Evolutionary conservation across 2,113 vertebrate genomes (phyloP).

Genomic region (Brachyistius frenatus): DNA sequence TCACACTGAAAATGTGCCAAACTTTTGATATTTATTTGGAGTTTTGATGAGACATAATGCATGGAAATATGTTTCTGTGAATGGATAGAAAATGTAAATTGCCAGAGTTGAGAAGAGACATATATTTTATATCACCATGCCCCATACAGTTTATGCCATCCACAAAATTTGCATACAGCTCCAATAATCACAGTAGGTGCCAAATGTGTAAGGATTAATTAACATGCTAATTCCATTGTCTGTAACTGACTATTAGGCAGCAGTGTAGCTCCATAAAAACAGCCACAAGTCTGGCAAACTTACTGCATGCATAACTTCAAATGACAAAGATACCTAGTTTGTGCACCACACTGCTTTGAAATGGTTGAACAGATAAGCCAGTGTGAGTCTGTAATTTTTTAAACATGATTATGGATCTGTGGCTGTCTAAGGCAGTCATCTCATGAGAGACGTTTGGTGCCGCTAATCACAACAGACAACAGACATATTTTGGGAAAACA

Average conservation of each 20-base stretch:
- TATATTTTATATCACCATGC: background rate
- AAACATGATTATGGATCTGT: constrained; percentile 9
- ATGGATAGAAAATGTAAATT: constrained; percentile 2
- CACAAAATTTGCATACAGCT: constrained; percentile 31
- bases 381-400: constrained; percentile 1
- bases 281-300: background rate
- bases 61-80: constrained; percentile 15
- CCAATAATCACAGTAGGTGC: constrained; percentile 27
- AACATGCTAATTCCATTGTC: constrained; percentile 40
- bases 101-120: background rate
- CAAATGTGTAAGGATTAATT: constrained; percentile 49
- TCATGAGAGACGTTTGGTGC: constrained; percentile 1
- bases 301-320: constrained; percentile 6
- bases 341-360: background rate
- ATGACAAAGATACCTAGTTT: background rate
- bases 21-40: constrained; percentile 41
- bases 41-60: constrained; percentile 7
- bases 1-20: constrained; percentile 55
- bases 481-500: constrained; percentile 14
- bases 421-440: constrained; percentile 3
- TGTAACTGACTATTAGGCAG: constrained; percentile 22
- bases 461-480: constrained; percentile 35
- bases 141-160: background rate
- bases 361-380: constrained; percentile 11
- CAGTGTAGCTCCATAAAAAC: constrained; percentile 15